Evolutionary conservation across 2,797 vertebrate genomes (phyloP).

Genomic region (Pangasius macronema): DNA sequence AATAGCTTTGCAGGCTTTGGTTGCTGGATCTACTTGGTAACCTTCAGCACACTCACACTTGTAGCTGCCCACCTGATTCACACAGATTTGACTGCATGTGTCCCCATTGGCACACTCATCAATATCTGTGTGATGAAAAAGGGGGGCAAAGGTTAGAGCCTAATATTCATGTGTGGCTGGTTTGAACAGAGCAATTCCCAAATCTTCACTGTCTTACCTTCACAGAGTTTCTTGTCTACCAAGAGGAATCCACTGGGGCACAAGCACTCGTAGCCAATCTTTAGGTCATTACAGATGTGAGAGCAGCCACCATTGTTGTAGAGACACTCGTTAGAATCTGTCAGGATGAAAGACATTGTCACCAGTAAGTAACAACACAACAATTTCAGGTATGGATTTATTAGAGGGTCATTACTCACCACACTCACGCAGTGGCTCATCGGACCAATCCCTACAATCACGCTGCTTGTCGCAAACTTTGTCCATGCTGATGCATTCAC

Average conservation of each 20-base stretch:
- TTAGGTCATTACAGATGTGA: slow-evolving; percentile 84
- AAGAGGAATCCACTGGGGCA: slow-evolving; percentile 80
- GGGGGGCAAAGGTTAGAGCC: neutral
- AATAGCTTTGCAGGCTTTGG: slow-evolving; percentile 80
- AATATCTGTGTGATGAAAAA: slow-evolving; percentile 73
- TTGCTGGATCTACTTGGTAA: slow-evolving; percentile 82
- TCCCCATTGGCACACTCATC: slow-evolving; percentile 83
- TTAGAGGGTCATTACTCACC: slow-evolving; percentile 68
- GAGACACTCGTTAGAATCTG: slow-evolving; percentile 85
- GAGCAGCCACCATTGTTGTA: slow-evolving; percentile 84
- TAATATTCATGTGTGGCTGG: neutral
- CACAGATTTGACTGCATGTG: slow-evolving; percentile 85
- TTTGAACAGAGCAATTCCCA: neutral
- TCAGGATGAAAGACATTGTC: slow-evolving; percentile 10
- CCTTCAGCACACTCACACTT: slow-evolving; percentile 86
- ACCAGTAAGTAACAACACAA: neutral
- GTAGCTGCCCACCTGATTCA: slow-evolving; percentile 84
- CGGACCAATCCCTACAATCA: slow-evolving; percentile 89
- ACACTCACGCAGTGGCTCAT: slow-evolving; percentile 86
- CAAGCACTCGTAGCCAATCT: slow-evolving; percentile 82
- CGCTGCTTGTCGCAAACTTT: slow-evolving; percentile 79
- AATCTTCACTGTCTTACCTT: slow-evolving; percentile 72
- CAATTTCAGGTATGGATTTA: neutral
- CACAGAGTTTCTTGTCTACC: slow-evolving; percentile 70
- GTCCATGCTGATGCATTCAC: slow-evolving; percentile 84